Base-by-base conservation (phyloP, 2,113 vertebrate species). In the Phycodurus eques region DNA sequence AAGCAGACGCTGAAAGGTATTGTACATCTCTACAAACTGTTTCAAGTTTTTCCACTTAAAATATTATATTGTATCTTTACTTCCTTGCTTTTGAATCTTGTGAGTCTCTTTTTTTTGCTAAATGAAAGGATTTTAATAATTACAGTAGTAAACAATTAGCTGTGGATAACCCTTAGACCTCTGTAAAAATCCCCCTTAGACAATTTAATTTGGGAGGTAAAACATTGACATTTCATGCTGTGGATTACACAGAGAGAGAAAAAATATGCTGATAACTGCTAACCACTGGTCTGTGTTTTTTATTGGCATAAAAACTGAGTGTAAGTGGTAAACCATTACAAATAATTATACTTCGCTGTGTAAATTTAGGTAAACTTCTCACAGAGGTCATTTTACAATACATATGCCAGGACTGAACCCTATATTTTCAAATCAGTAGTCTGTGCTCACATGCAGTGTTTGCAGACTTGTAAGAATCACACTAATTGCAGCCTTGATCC, bases 1-100 rank as follows among this genome's bases (percentile, higher is more conserved):
- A 94, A 71, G 93, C 90, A 64, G 96, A 99, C 53, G 82, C 93
- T 13, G 97, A 98, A 93, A 99, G 98, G 98, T 99, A 96, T 59
- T 13, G 12, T n/a, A n/a, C n/a, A 17, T 44, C 5, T 43, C 13
- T 19, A 19, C 2, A 39, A 42, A 39, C 60, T 20, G 0, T 22
- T 56, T 56, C 33, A 61, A 61, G 13, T 46, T 0, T 46, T 66
- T 66, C 46, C 44, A 46, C 44, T n/a, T 12, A 66, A 54, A 73
- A 67, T 39, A 39, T 39, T 39, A 11, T 4, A 39, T 22, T n/a
- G 1, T 22, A 54, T 14, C 33, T 27, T 68, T 62, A 44, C 17
- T 8, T 61, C 27, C 11, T 42, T 35, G 6, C 35, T 64, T 51
- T 68, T 17, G 20, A 27, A 1, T 39, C 61, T 27, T 39, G 42